phyloP scores from a whole-genome alignment of 2,797 vertebrate species.

The Anniella stebbinsi region DNA sequence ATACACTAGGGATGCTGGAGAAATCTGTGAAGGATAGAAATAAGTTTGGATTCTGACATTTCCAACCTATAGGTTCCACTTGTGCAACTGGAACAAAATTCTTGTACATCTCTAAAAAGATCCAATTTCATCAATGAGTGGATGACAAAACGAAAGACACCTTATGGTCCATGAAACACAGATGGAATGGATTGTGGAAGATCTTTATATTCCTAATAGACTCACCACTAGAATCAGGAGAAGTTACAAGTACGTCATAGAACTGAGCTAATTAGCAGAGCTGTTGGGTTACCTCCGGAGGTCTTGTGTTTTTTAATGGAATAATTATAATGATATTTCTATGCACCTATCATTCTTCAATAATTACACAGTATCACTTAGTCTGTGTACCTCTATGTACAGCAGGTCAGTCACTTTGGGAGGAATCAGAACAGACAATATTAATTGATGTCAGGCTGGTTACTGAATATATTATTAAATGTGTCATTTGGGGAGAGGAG shows the following conservation, averaged over 20 bases:
- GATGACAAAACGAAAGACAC: too few relatives aligned
- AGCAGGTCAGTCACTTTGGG: conserved; percentile 13
- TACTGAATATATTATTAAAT: not conserved
- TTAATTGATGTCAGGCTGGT: conserved; percentile 34
- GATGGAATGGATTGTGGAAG: too few relatives aligned
- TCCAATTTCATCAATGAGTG: too few relatives aligned
- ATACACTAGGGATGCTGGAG: too few relatives aligned
- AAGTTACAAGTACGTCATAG: not conserved
- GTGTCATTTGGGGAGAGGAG: not conserved
- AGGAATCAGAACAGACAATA: conserved; percentile 17
- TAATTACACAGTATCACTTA: conserved; percentile 27
- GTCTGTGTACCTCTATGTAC: not conserved
- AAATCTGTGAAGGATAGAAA: too few relatives aligned
- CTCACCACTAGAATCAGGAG: not conserved
- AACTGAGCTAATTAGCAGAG: not conserved
- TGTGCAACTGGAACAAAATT: too few relatives aligned
- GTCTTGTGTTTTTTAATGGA: conserved; percentile 29
- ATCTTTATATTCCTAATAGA: not conserved
- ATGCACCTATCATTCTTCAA: conserved; percentile 14
- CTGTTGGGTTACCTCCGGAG: not conserved
- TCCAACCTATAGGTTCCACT: too few relatives aligned
- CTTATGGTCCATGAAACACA: too few relatives aligned
- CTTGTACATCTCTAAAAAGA: too few relatives aligned
- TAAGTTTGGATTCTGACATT: too few relatives aligned
- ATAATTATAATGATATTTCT: conserved; percentile 29